A percentile compares a stretch with the other conserved stretches of the same genome.
These are phyloP conservation scores for Formicarius rufipectus DNA, from an alignment of 2,113 vertebrate species.

Conservation along the genomic window DNA sequence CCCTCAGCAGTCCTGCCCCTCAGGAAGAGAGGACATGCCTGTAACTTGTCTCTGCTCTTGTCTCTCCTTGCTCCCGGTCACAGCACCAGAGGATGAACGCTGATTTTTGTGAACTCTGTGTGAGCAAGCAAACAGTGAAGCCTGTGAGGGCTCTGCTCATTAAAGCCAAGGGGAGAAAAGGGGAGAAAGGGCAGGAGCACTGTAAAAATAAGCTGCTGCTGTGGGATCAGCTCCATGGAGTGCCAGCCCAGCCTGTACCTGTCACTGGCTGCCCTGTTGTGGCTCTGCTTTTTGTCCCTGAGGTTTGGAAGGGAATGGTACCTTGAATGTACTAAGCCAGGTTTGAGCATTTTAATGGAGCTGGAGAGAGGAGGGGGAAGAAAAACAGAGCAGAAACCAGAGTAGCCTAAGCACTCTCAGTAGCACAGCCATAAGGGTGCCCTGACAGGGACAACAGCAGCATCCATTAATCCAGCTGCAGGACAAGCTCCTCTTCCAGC, in stretches of 20 bases:
- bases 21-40: neutral
- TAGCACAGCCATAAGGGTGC: neutral
- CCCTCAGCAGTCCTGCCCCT: neutral
- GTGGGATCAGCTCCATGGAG: neutral
- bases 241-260: neutral
- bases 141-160: neutral
- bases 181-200: neutral
- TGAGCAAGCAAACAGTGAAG: neutral
- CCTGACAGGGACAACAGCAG: neutral
- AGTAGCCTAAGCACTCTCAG: neutral
- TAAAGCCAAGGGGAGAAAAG: neutral
- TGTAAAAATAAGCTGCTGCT: neutral
- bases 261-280: neutral
- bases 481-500: neutral
- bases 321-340: neutral
- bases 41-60: neutral
- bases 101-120: neutral
- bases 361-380: neutral
- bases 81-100: accelerated
- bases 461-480: accelerated
- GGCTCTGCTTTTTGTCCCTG: neutral
- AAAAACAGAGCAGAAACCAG: neutral
- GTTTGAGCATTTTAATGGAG: neutral
- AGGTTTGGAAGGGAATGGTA: neutral
- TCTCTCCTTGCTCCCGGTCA: neutral